A percentile compares a stretch with the other conserved stretches of the same genome.
Conservation (phyloP, 35 echinoderm and acorn worm species). For the Nesometra sesokonis region DNA sequence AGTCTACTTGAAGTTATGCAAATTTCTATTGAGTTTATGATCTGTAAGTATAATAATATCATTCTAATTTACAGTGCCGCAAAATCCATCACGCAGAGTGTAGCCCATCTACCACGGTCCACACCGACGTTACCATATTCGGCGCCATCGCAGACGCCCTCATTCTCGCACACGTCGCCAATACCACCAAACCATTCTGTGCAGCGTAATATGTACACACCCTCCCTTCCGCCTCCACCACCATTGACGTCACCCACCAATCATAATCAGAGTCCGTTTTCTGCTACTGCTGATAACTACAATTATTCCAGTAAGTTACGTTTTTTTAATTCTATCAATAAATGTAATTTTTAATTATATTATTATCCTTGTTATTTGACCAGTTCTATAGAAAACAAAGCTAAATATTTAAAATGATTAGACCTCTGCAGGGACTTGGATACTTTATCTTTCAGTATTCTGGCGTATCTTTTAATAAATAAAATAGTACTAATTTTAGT, state of each 20-base stretch:
- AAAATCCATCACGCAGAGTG: neutral
- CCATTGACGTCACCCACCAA: conserved; percentile 2
- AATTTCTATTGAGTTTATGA: too few species aligned
- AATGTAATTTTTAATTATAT: too few species aligned
- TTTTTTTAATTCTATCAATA: neutral
- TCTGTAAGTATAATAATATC: neutral
- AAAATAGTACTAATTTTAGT: too few species aligned
- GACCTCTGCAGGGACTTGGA: too few species aligned
- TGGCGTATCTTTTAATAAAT: too few species aligned
- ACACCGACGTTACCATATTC: neutral
- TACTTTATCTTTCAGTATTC: too few species aligned
- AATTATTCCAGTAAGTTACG: neutral
- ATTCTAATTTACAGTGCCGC: neutral
- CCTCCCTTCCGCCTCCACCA: neutral
- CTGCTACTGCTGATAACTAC: neutral
- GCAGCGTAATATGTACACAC: conserved; percentile 13
- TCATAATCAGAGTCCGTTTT: neutral
- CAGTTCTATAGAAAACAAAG: too few species aligned
- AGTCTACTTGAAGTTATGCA: too few species aligned
- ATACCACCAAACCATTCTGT: neutral
- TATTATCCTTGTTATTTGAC: too few species aligned
- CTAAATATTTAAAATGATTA: too few species aligned
- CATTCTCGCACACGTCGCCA: neutral
- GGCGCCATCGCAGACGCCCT: neutral
- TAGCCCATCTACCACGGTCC: neutral